phyloP scores from a whole-genome alignment of 1,140 invertebrate genomes.

The Pentalonia nigronervosa region DNA sequence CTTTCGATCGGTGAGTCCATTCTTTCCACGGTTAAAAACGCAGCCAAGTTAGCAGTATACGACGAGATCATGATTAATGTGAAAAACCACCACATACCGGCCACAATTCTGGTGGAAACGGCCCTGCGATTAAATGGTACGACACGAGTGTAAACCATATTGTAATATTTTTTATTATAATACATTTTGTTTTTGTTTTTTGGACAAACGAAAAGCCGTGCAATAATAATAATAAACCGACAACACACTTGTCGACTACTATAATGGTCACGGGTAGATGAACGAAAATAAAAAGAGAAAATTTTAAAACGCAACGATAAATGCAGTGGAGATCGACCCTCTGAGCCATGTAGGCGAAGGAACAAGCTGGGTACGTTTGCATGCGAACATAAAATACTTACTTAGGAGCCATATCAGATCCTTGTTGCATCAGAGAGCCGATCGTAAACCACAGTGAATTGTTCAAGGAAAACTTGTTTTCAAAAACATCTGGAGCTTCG shows the following conservation, averaged over 20 bases:
- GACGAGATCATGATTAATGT: constrained; percentile 98
- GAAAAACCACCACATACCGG: constrained; percentile 97
- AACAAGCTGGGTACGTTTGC: neutral
- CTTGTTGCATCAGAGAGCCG: constrained; percentile 68
- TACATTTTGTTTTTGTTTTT: neutral
- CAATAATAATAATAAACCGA: neutral
- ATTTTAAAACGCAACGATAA: neutral
- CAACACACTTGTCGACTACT: neutral
- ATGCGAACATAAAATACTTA: constrained; percentile 61
- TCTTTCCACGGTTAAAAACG: constrained; percentile 94
- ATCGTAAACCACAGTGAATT: constrained; percentile 69
- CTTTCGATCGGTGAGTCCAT: constrained; percentile 96
- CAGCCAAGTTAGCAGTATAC: constrained; percentile 96
- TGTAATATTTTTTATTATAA: neutral
- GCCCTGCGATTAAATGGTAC: constrained; percentile 69
- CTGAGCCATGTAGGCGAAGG: constrained; percentile 10
- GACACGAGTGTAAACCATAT: neutral
- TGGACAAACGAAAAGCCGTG: neutral
- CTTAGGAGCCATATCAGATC: constrained; percentile 68
- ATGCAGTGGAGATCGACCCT: constrained; percentile 40
- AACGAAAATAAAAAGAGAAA: neutral
- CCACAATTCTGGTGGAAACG: constrained; percentile 87
- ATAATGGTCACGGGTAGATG: neutral
- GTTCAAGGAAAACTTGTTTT: constrained; percentile 68
- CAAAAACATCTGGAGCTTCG: constrained; percentile 67